These are phyloP conservation scores for Microdon myrmicae DNA, from an alignment of 2,888 invertebrate genomes.

Conservation along the genomic window DNA sequence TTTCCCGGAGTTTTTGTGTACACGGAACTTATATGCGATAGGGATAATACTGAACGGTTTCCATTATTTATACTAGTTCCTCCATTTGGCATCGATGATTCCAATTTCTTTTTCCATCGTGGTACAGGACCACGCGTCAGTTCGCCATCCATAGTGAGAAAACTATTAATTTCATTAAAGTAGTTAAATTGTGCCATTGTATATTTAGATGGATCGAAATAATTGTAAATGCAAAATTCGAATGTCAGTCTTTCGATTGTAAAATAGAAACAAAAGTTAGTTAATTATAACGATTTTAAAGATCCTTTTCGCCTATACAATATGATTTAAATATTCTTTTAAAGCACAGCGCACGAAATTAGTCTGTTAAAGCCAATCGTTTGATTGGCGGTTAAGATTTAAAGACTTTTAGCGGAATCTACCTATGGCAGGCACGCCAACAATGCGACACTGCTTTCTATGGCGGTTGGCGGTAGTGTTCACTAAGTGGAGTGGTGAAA, in stretches of 20 bases:
- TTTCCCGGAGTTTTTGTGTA: slow-evolving; percentile 68
- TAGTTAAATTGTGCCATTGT: slow-evolving; percentile 83
- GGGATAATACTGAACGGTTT: slow-evolving; percentile 69
- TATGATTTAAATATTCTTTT: no score
- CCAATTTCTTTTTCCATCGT: slow-evolving; percentile 80
- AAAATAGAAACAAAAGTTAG: no score
- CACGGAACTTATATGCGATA: slow-evolving; percentile 70
- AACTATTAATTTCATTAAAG: slow-evolving; percentile 81
- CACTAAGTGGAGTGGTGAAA: background rate
- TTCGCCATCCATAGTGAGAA: slow-evolving; percentile 82
- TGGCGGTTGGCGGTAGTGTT: slow-evolving; percentile 3
- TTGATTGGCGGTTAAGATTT: slow-evolving; percentile 23
- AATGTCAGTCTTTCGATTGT: no score
- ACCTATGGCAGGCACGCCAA: slow-evolving; percentile 8
- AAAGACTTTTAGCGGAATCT: slow-evolving; percentile 20
- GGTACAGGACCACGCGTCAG: slow-evolving; percentile 81
- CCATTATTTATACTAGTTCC: slow-evolving; percentile 75
- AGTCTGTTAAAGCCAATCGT: no score
- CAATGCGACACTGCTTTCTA: background rate
- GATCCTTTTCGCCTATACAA: no score
- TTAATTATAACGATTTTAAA: no score
- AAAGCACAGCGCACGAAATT: no score
- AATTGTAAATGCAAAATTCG: no score
- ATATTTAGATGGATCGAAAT: no score
- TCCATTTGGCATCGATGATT: slow-evolving; percentile 68